These are phyloP conservation scores for Mareca strepera DNA, from an alignment of 2,797 vertebrate genomes.

Conservation along the genomic window DNA sequence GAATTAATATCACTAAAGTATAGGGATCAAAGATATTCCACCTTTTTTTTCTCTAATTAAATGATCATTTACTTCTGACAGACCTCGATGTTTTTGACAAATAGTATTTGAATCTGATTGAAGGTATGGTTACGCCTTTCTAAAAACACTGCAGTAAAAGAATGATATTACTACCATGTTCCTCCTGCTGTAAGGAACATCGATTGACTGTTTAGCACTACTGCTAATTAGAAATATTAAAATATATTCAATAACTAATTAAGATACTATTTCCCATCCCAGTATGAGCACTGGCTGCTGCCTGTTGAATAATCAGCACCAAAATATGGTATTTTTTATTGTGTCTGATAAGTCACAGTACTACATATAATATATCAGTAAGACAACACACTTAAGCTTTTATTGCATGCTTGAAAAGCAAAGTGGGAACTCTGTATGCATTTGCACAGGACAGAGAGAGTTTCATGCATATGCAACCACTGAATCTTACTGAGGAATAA, in stretches of 20 bases:
- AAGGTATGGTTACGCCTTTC: slow-evolving; percentile 72
- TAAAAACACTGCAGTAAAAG: slow-evolving; percentile 72
- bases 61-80: slow-evolving; percentile 70
- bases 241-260: slow-evolving; percentile 66
- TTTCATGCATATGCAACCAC: background rate
- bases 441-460: background rate
- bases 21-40: slow-evolving; percentile 70
- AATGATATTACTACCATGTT: slow-evolving; percentile 55
- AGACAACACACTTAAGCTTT: slow-evolving; percentile 9
- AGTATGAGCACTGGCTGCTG: background rate
- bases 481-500: background rate
- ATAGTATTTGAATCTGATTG: slow-evolving; percentile 70
- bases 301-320: slow-evolving; percentile 41
- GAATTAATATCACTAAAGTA: slow-evolving; percentile 72
- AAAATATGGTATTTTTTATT: slow-evolving; percentile 46
- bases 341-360: slow-evolving; percentile 1
- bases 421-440: background rate
- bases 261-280: slow-evolving; percentile 32
- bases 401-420: slow-evolving; percentile 6
- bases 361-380: background rate
- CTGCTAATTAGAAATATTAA: slow-evolving; percentile 64
- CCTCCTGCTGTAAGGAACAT: slow-evolving; percentile 58
- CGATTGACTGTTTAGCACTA: slow-evolving; percentile 31
- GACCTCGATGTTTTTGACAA: slow-evolving; percentile 73
- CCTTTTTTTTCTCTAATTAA: slow-evolving; percentile 56